These are phyloP conservation scores for Sebastes kiyomatsui DNA, from an alignment of 2,797 vertebrate genomes.

Conservation along the genomic window DNA sequence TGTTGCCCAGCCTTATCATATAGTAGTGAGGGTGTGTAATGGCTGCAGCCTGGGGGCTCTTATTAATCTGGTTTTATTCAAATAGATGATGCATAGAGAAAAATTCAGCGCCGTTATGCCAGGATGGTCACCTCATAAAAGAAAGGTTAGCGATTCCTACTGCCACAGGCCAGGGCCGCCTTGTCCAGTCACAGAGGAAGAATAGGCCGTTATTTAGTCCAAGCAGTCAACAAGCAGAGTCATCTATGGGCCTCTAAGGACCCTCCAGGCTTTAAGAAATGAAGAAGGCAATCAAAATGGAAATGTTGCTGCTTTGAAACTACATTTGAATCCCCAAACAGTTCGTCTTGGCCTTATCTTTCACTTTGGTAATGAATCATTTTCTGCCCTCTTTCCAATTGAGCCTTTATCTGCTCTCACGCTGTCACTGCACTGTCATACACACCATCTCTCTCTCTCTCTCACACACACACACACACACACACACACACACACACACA, in stretches of 20 bases:
- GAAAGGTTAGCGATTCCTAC: slow-evolving; percentile 43
- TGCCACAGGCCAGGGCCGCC: slow-evolving; percentile 34
- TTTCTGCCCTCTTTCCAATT: slow-evolving; percentile 51
- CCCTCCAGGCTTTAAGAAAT: slow-evolving; percentile 49
- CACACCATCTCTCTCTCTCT: not conserved
- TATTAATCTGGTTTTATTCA: slow-evolving; percentile 38
- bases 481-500: slow-evolving; percentile 19
- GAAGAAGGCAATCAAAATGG: slow-evolving; percentile 70
- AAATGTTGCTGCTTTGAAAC: slow-evolving; percentile 59
- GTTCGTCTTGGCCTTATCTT: slow-evolving; percentile 49
- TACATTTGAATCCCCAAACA: slow-evolving; percentile 49
- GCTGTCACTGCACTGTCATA: slow-evolving; percentile 47
- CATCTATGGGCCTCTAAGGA: slow-evolving; percentile 27
- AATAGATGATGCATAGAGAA: slow-evolving; percentile 11
- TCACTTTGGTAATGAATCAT: slow-evolving; percentile 64
- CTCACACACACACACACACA: not conserved
- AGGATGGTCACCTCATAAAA: slow-evolving; percentile 15
- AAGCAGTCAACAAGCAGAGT: slow-evolving; percentile 42
- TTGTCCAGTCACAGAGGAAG: slow-evolving; percentile 37
- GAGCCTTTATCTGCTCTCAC: slow-evolving; percentile 57
- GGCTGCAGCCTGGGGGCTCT: not conserved
- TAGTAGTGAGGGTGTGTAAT: not conserved
- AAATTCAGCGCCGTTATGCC: not conserved
- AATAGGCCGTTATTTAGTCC: slow-evolving; percentile 39
- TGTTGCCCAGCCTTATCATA: not conserved